A percentile compares a stretch with the other conserved stretches of the same genome.
Conservation (phyloP, 2,888 invertebrate genomes). For the Neoascia interrupta region DNA sequence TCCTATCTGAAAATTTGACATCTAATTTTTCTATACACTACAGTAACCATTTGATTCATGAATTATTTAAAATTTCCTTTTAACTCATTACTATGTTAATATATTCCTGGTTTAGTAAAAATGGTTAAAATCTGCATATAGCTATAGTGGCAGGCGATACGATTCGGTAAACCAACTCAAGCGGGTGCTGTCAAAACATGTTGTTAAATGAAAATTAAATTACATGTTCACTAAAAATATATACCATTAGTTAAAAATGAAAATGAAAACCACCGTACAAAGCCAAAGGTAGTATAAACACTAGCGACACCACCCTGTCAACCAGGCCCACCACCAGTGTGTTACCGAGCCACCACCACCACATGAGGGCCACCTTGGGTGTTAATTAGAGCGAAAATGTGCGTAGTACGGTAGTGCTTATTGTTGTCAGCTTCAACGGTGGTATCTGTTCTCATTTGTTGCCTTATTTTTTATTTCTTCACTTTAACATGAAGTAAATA, state of each 20-base stretch:
- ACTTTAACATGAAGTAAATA: constrained; percentile 7
- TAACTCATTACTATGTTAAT: no score
- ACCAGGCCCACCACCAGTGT: neutral
- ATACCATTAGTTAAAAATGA: neutral
- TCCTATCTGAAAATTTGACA: no score
- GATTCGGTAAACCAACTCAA: no score
- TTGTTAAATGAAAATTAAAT: neutral
- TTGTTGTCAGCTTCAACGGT: neutral
- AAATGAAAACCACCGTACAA: constrained; percentile 9
- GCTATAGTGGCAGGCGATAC: no score
- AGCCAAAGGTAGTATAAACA: neutral
- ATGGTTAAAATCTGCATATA: no score
- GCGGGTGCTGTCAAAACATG: no score
- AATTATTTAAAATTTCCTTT: no score
- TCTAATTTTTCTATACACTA: no score
- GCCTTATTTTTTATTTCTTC: neutral
- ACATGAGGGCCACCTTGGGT: constrained; percentile 39
- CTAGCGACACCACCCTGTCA: neutral
- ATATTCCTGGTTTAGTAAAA: no score
- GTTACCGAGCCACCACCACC: neutral
- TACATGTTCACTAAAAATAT: no score
- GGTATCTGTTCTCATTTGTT: constrained; percentile 12
- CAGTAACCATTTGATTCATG: no score
- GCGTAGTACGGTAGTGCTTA: no score
- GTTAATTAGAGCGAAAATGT: constrained; percentile 59